A percentile compares a stretch with the other conserved stretches of the same genome.
These are phyloP conservation scores for Caenorhabditis sp. DNA, from an alignment of 2,888 invertebrate genomes.

Conservation along the genomic window DNA sequence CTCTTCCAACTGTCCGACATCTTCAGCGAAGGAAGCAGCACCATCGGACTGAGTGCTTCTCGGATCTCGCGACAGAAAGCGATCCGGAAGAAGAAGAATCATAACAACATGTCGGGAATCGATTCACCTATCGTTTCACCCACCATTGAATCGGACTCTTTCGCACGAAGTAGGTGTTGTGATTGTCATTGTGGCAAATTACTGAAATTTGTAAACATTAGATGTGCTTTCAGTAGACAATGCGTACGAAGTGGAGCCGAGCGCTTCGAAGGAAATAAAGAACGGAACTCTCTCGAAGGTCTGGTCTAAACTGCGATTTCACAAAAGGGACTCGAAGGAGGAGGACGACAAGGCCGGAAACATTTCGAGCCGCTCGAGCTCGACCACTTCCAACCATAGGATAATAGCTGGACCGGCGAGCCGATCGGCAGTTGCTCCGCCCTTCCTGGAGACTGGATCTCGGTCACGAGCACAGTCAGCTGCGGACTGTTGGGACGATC, in stretches of 20 bases:
- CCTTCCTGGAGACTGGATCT: slow-evolving; percentile 33
- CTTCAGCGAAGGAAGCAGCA: slow-evolving; percentile 4
- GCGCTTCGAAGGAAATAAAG: slow-evolving; percentile 25
- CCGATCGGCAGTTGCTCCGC: slow-evolving; percentile 20
- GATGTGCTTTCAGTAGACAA: slow-evolving; percentile 31
- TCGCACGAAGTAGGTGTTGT: slow-evolving; percentile 59
- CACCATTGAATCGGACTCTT: slow-evolving; percentile 3
- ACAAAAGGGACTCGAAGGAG: slow-evolving; percentile 42
- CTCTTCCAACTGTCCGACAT: slow-evolving; percentile 34
- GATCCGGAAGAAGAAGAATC: slow-evolving; percentile 44
- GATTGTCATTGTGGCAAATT: slow-evolving; percentile 22
- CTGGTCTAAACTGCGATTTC: slow-evolving; percentile 20
- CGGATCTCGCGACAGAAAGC: slow-evolving; percentile 50
- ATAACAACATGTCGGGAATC: no score
- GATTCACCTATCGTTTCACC: slow-evolving; percentile 30
- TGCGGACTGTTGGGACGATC: slow-evolving; percentile 26
- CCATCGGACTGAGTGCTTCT: slow-evolving; percentile 20
- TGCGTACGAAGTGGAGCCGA: slow-evolving; percentile 28
- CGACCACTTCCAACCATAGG: slow-evolving; percentile 30
- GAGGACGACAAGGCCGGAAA: slow-evolving; percentile 45
- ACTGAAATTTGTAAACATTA: neutral
- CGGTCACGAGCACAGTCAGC: slow-evolving; percentile 33
- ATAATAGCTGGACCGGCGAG: slow-evolving; percentile 27
- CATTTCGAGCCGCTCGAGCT: slow-evolving; percentile 35
- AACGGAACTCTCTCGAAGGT: slow-evolving; percentile 38